A percentile compares a stretch with the other conserved stretches of the same genome.
These are phyloP conservation scores for Gnathonemus echidnorhynchus DNA, from an alignment of 2,113 vertebrate genomes.

Conservation along the genomic window DNA sequence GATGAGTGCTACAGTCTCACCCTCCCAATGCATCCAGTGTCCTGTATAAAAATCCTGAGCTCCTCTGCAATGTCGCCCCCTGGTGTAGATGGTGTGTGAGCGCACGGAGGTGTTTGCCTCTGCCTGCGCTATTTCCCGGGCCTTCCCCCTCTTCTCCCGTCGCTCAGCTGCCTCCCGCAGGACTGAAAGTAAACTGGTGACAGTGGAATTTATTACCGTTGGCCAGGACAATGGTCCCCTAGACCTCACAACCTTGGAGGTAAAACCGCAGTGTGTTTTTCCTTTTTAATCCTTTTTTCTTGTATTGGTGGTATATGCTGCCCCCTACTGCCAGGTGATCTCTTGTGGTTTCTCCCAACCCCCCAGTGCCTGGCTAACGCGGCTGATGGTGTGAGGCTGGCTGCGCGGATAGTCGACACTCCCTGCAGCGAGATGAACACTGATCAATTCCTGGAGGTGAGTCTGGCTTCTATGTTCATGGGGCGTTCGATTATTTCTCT, in stretches of 20 bases:
- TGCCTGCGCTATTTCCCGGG: slow-evolving; percentile 80
- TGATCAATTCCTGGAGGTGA: slow-evolving; percentile 79
- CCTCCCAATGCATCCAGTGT: background rate
- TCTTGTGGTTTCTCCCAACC: background rate
- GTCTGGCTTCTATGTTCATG: slow-evolving; percentile 12
- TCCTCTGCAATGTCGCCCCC: background rate
- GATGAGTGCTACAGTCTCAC: background rate
- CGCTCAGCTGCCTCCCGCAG: slow-evolving; percentile 72
- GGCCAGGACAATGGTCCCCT: slow-evolving; percentile 75
- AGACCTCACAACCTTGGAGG: slow-evolving; percentile 71
- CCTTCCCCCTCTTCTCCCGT: slow-evolving; percentile 86
- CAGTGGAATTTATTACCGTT: slow-evolving; percentile 78
- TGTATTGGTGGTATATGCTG: background rate
- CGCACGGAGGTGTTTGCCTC: slow-evolving; percentile 82
- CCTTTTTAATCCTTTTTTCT: background rate
- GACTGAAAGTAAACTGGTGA: slow-evolving; percentile 76
- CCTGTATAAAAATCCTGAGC: background rate
- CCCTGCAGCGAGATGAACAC: slow-evolving; percentile 97
- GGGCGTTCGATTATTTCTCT: no score
- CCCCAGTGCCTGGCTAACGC: slow-evolving; percentile 76
- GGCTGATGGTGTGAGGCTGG: slow-evolving; percentile 82
- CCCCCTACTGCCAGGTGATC: background rate
- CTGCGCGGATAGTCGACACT: slow-evolving; percentile 90
- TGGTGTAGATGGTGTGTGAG: slow-evolving; percentile 85
- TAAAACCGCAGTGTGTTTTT: slow-evolving; percentile 33